phyloP scores from a whole-genome alignment of 2,888 invertebrate genomes.

The Tiliacea aurago region DNA sequence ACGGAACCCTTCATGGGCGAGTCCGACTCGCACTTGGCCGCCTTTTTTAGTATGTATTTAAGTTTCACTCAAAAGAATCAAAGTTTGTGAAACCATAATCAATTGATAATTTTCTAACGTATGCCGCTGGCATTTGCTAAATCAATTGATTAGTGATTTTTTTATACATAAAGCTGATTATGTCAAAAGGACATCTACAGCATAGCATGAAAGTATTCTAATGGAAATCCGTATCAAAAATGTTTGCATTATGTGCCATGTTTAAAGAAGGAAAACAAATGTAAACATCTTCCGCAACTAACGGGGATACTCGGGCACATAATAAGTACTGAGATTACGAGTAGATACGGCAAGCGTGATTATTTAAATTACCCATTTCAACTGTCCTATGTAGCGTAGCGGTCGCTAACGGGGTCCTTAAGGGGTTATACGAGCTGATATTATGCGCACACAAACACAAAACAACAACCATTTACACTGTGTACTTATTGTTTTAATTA shows the following conservation, averaged over 20 bases:
- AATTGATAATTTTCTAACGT: not conserved
- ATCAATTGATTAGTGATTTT: not conserved
- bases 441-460: not conserved
- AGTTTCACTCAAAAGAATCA: not conserved
- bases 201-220: not conserved
- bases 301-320: constrained; percentile 1
- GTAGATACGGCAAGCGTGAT: constrained; percentile 6
- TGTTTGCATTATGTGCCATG: not conserved
- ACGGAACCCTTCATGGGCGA: too few relatives aligned
- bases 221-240: not conserved
- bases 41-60: not conserved
- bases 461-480: not conserved
- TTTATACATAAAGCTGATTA: not conserved
- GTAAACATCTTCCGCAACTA: not conserved
- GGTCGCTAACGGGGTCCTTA: constrained; percentile 20
- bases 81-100: not conserved
- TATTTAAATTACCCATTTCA: constrained; percentile 23
- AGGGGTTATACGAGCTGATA: not conserved
- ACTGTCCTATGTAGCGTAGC: constrained; percentile 4
- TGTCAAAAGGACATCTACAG: not conserved
- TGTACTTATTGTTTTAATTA: too few relatives aligned
- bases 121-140: not conserved
- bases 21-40: too few relatives aligned
- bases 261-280: not conserved
- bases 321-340: constrained; percentile 9